Percentiles rank a stretch among this genome's conserved stretches.
Conservation (phyloP, 2,888 invertebrate genomes). For the Stenurella melanura region DNA sequence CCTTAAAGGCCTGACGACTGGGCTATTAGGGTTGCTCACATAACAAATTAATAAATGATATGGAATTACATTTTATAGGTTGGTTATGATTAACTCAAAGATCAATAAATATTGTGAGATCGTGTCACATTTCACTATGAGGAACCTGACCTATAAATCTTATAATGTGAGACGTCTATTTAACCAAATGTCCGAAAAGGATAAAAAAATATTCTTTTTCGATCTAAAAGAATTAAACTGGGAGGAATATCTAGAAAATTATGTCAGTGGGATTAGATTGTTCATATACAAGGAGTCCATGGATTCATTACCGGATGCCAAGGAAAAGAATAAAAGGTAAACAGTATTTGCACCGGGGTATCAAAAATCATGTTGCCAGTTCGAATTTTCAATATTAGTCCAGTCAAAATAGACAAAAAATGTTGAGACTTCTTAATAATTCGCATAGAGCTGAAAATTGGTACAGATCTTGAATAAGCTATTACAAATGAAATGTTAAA, state of each 20-base stretch:
- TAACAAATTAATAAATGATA: too few species aligned
- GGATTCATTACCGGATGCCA: not conserved
- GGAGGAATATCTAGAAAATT: not conserved
- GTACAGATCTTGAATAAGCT: too few species aligned
- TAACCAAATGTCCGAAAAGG: not conserved
- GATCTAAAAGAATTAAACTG: not conserved
- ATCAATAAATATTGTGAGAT: not conserved
- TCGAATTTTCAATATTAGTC: too few species aligned
- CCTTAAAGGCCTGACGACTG: too few species aligned
- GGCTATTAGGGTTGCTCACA: too few species aligned
- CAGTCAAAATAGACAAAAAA: too few species aligned
- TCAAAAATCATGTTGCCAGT: too few species aligned
- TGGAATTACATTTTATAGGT: conserved; percentile 77
- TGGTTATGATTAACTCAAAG: conserved; percentile 72
- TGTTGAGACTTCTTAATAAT: too few species aligned
- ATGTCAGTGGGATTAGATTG: not conserved
- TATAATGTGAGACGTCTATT: not conserved
- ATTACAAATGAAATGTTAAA: too few species aligned
- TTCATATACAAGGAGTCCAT: not conserved
- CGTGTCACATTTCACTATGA: not conserved
- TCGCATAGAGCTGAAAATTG: too few species aligned
- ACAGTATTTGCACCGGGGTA: too few species aligned
- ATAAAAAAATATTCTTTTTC: conserved; percentile 2
- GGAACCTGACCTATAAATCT: not conserved
- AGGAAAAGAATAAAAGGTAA: not conserved